These are phyloP conservation scores for Pteropus alecto DNA, from an alignment of 2,113 vertebrate species.

Conservation along the genomic window DNA sequence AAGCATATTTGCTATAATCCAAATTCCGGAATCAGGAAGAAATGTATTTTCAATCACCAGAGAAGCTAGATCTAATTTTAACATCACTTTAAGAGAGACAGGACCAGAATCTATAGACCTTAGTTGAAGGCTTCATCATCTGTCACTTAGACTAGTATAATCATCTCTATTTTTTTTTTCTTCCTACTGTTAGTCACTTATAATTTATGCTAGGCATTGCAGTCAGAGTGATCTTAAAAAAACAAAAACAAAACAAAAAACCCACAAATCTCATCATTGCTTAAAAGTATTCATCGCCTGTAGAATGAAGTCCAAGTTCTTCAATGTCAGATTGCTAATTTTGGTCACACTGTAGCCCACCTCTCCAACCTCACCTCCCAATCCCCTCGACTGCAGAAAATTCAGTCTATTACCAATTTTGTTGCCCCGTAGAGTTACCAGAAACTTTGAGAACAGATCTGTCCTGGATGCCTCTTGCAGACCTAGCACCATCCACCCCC, in stretches of 20 bases:
- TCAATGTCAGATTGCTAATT: neutral
- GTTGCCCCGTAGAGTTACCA: neutral
- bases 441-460: neutral
- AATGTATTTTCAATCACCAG: neutral
- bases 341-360: neutral
- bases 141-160: neutral
- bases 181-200: neutral
- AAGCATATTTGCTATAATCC: neutral
- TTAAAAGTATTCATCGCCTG: neutral
- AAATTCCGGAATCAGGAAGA: neutral
- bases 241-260: neutral
- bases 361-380: neutral
- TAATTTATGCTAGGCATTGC: neutral
- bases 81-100: neutral
- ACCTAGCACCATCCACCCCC: neutral
- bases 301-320: neutral
- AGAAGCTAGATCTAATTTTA: slow-evolving; percentile 29
- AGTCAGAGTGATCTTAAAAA: neutral
- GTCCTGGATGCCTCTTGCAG: neutral
- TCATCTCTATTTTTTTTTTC: neutral
- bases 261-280: neutral
- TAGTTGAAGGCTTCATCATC: neutral
- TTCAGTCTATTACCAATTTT: neutral
- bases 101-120: neutral
- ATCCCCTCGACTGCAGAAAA: neutral